Percentiles rank a stretch among this genome's conserved stretches.
phyloP scores from a whole-genome alignment of 2,797 vertebrate species.

The Crax fasciolata region DNA sequence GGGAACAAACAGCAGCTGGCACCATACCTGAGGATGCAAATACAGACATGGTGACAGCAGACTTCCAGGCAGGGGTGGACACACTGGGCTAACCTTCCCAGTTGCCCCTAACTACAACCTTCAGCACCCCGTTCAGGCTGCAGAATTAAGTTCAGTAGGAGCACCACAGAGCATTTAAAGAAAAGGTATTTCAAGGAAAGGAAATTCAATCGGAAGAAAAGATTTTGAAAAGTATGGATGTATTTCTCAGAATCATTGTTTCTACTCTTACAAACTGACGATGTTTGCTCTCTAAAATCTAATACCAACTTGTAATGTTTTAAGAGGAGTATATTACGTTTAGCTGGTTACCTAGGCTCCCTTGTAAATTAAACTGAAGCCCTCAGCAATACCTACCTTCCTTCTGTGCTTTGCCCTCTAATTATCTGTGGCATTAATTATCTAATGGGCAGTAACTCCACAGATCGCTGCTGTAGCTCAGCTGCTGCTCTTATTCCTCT shows the following conservation, averaged over 20 bases:
- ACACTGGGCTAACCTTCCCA: not conserved
- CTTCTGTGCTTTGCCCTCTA: constrained; percentile 39
- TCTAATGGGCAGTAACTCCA: not conserved
- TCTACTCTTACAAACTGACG: not conserved
- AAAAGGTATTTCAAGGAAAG: constrained; percentile 11
- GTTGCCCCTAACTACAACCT: not conserved
- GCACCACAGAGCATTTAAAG: not conserved
- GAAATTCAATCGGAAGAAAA: not conserved
- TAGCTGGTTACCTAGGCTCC: not conserved
- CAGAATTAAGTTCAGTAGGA: not conserved
- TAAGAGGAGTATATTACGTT: not conserved
- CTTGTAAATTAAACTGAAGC: constrained; percentile 31
- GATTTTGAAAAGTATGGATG: not conserved
- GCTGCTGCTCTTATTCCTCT: not conserved
- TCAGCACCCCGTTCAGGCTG: not conserved
- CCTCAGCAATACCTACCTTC: not conserved
- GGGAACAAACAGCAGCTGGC: not conserved
- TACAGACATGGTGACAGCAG: not conserved
- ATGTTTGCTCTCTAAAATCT: not conserved
- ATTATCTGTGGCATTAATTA: constrained; percentile 23
- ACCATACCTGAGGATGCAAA: not conserved
- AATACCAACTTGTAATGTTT: not conserved
- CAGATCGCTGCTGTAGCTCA: not conserved
- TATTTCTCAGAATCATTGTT: not conserved
- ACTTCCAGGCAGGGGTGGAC: no score